Evolutionary conservation across 1,140 invertebrate genomes (phyloP).

Genomic region (Apolygus lucorum): DNA sequence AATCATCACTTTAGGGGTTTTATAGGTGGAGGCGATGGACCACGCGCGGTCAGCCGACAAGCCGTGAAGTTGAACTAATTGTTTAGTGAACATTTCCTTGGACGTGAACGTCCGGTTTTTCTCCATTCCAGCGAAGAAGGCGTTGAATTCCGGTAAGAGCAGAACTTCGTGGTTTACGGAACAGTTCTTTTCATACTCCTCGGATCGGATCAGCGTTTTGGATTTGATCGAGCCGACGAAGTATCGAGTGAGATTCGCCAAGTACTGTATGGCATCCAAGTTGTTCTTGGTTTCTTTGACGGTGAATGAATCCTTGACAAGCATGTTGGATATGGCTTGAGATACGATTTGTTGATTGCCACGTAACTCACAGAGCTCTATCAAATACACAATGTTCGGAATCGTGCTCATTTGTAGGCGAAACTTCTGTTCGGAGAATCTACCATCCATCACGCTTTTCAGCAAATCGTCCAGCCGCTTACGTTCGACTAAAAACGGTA

Average conservation of each 20-base stretch:
- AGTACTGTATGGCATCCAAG: constrained; percentile 65
- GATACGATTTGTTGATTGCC: constrained; percentile 64
- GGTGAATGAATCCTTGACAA: constrained; percentile 61
- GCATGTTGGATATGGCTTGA: constrained; percentile 77
- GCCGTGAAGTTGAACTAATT: constrained; percentile 76
- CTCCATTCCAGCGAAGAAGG: constrained; percentile 16
- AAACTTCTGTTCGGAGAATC: constrained; percentile 94
- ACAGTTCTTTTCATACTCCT: background rate
- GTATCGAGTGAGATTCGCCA: constrained; percentile 58
- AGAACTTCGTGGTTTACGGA: too few relatives aligned
- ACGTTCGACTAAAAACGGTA: constrained; percentile 86
- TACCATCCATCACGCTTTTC: constrained; percentile 81
- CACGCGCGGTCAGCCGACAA: constrained; percentile 78
- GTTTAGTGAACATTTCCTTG: constrained; percentile 78
- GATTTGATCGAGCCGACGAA: background rate
- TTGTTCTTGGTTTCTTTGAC: constrained; percentile 68
- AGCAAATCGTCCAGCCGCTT: constrained; percentile 91
- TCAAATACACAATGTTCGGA: constrained; percentile 72
- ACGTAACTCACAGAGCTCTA: too few relatives aligned
- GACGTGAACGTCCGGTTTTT: constrained; percentile 57
- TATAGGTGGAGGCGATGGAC: constrained; percentile 66
- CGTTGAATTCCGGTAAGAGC: background rate
- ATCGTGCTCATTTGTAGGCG: constrained; percentile 74
- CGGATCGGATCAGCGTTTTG: constrained; percentile 2
- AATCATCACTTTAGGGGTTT: constrained; percentile 58